Percentiles rank a stretch among this genome's conserved stretches.
These are phyloP conservation scores for Tenebrosternarchus preto DNA, from an alignment of 2,113 vertebrate genomes.

Conservation along the genomic window DNA sequence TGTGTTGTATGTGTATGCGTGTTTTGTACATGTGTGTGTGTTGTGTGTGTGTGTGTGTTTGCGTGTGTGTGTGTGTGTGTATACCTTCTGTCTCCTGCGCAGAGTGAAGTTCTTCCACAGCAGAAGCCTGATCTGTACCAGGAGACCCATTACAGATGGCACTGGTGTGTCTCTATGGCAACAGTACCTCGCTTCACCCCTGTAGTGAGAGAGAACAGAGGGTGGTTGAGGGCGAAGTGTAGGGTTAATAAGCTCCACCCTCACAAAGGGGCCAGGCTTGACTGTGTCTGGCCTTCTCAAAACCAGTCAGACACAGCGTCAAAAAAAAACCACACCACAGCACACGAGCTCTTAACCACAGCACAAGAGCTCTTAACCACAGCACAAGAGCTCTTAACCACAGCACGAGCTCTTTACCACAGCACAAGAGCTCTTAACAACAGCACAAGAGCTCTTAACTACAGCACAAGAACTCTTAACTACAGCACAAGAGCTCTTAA, in stretches of 20 bases:
- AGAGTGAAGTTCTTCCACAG: constrained; percentile 83
- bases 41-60: constrained; percentile 13
- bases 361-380: no score
- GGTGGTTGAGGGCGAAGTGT: neutral
- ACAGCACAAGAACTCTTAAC: no score
- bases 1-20: neutral
- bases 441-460: no score
- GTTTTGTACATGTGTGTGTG: neutral
- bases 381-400: no score
- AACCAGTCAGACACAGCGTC: no score
- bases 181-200: constrained; percentile 65
- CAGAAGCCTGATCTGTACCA: constrained; percentile 76
- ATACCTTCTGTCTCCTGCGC: constrained; percentile 79
- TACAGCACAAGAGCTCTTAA: no score
- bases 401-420: no score
- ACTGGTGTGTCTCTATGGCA: constrained; percentile 72
- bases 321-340: no score
- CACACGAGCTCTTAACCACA: no score
- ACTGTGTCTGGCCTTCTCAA: no score
- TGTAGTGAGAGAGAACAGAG: constrained; percentile 19
- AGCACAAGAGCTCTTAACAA: no score
- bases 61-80: constrained; percentile 39
- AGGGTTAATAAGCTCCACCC: neutral
- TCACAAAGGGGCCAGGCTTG: no score
- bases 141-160: constrained; percentile 75